These are phyloP conservation scores for Eurypyga helias DNA, from an alignment of 2,113 vertebrate genomes.

Conservation along the genomic window DNA sequence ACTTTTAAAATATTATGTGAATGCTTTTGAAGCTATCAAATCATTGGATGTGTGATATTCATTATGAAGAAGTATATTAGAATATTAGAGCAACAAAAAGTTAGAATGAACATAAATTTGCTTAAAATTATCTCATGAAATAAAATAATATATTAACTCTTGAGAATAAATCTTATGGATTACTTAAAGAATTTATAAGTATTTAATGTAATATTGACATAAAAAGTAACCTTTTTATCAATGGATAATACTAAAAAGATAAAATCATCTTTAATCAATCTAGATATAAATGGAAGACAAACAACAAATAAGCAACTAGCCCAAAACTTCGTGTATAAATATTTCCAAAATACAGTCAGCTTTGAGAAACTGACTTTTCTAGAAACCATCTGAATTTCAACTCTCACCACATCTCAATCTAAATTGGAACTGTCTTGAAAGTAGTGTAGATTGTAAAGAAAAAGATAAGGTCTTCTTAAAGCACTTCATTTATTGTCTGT, in stretches of 20 bases:
- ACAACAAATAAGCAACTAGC: background rate
- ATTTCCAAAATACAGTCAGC: background rate
- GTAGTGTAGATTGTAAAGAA: background rate
- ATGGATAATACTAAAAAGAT: background rate
- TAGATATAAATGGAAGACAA: background rate
- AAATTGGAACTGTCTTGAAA: background rate
- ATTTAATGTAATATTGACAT: background rate
- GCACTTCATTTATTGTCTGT: background rate
- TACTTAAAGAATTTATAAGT: background rate
- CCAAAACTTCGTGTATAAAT: background rate
- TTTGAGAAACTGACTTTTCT: background rate
- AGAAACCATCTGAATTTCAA: background rate
- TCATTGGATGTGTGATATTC: background rate
- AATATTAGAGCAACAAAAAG: background rate
- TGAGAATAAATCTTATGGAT: background rate
- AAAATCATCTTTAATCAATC: background rate
- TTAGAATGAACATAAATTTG: background rate
- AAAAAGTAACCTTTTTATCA: background rate
- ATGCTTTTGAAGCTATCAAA: background rate
- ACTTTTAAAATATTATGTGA: background rate
- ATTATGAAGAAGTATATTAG: background rate
- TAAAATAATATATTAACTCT: background rate
- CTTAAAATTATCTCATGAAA: constrained; percentile 3
- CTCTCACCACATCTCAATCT: background rate
- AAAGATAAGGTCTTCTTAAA: background rate